Conservation (phyloP, 2,888 invertebrate genomes). For the Pseudococcus jackbeardsleyi region DNA sequence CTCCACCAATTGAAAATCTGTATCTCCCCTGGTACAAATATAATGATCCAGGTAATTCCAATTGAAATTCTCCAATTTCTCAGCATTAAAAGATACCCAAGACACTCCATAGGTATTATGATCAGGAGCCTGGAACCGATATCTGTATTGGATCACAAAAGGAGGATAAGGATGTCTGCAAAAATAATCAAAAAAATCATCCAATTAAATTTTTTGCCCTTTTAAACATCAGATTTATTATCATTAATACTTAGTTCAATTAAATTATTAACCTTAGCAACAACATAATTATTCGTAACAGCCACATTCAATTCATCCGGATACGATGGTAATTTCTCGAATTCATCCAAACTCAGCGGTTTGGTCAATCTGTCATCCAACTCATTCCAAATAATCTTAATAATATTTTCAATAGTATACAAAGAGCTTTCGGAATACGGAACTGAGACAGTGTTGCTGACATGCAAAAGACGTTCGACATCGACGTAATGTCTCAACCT, state of each 20-base stretch:
- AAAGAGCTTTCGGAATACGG: slow-evolving; percentile 23
- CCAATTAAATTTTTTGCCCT: neutral
- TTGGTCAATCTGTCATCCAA: neutral
- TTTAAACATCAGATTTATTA: neutral
- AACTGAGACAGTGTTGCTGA: neutral
- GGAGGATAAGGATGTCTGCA: slow-evolving; percentile 93
- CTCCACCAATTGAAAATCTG: slow-evolving; percentile 89
- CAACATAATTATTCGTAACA: slow-evolving; percentile 9
- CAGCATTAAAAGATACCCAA: slow-evolving; percentile 93
- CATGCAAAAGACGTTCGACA: slow-evolving; percentile 13
- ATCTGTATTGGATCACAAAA: slow-evolving; percentile 91
- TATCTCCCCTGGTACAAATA: slow-evolving; percentile 93
- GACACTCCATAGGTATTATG: slow-evolving; percentile 94
- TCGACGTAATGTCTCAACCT: slow-evolving; percentile 14
- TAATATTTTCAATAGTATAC: slow-evolving; percentile 8
- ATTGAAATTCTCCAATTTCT: slow-evolving; percentile 94
- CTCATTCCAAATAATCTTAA: slow-evolving; percentile 23
- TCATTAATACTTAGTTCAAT: slow-evolving; percentile 7
- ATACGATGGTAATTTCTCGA: slow-evolving; percentile 27
- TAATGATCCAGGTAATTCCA: slow-evolving; percentile 99
- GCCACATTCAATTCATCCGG: slow-evolving; percentile 26
- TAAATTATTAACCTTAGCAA: slow-evolving; percentile 18
- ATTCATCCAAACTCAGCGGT: neutral
- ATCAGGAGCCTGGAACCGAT: slow-evolving; percentile 92
- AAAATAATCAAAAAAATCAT: slow-evolving; percentile 14